phyloP scores from a whole-genome alignment of 2,888 invertebrate genomes.

The Andrena haemorrhoa region DNA sequence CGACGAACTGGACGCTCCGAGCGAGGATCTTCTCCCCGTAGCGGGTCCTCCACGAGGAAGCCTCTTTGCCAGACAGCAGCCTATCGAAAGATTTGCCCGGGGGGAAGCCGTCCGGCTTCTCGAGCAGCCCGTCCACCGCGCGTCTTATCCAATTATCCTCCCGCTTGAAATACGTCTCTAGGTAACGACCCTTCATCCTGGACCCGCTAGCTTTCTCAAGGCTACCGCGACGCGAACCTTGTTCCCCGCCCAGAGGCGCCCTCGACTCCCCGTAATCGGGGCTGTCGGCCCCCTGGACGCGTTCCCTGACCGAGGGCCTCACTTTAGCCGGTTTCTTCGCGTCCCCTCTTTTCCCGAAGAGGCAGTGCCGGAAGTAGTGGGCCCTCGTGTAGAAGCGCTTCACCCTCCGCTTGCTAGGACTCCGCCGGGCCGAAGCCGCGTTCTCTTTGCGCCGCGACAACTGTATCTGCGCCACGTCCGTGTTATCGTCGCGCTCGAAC shows the following conservation, averaged over 20 bases:
- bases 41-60: conserved; percentile 43
- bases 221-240: conserved; percentile 24
- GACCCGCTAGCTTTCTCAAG: conserved; percentile 13
- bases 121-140: conserved; percentile 33
- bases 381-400: conserved; percentile 40
- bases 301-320: conserved; percentile 28
- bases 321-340: conserved; percentile 26
- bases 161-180: conserved; percentile 56
- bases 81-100: conserved; percentile 9
- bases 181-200: conserved; percentile 57
- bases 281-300: conserved; percentile 5
- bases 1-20: conserved; percentile 35
- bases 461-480: conserved; percentile 4
- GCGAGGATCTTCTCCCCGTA: conserved; percentile 60
- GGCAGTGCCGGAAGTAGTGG: conserved; percentile 46
- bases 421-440: neutral
- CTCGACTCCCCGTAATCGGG: neutral
- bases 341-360: conserved; percentile 30
- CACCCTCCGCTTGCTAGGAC: conserved; percentile 32
- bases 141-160: conserved; percentile 46
- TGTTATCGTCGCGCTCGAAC: conserved; percentile 9
- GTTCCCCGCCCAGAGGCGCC: neutral
- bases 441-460: conserved; percentile 26
- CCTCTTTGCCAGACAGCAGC: neutral
- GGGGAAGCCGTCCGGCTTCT: conserved; percentile 7